A percentile compares a stretch with the other conserved stretches of the same genome.
Evolutionary conservation across 1,140 invertebrate genomes (phyloP).

Genomic region (Eueides isabella): DNA sequence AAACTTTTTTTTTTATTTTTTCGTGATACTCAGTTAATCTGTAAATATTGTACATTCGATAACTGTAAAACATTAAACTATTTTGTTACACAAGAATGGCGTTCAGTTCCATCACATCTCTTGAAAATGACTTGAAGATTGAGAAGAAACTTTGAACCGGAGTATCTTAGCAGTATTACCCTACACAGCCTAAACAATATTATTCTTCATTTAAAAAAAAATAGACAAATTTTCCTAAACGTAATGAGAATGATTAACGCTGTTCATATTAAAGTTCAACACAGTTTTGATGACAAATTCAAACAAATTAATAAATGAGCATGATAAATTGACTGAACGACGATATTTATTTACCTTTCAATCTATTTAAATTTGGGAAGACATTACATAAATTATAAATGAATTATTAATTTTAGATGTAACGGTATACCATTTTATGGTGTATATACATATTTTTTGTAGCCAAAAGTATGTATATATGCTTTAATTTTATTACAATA

Average conservation of each 20-base stretch:
- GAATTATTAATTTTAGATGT: constrained; percentile 12
- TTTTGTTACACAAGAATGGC: too few species aligned
- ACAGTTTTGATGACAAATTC: constrained; percentile 26
- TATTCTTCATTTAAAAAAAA: background rate
- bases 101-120: too few species aligned
- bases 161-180: too few species aligned
- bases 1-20: too few species aligned
- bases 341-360: constrained; percentile 26
- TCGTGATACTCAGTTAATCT: too few species aligned
- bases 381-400: constrained; percentile 30
- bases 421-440: background rate
- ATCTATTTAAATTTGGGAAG: constrained; percentile 26
- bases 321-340: constrained; percentile 26
- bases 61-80: too few species aligned
- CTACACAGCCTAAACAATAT: too few species aligned
- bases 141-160: too few species aligned
- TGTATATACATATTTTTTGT: background rate
- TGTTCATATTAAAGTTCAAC: constrained; percentile 26
- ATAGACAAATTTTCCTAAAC: background rate
- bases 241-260: constrained; percentile 18
- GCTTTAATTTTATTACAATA: too few species aligned
- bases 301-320: constrained; percentile 31
- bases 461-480: too few species aligned
- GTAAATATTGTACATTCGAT: too few species aligned
- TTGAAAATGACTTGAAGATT: too few species aligned